phyloP scores from a whole-genome alignment of 2,797 vertebrate species.

The Heterohyrax brucei region DNA sequence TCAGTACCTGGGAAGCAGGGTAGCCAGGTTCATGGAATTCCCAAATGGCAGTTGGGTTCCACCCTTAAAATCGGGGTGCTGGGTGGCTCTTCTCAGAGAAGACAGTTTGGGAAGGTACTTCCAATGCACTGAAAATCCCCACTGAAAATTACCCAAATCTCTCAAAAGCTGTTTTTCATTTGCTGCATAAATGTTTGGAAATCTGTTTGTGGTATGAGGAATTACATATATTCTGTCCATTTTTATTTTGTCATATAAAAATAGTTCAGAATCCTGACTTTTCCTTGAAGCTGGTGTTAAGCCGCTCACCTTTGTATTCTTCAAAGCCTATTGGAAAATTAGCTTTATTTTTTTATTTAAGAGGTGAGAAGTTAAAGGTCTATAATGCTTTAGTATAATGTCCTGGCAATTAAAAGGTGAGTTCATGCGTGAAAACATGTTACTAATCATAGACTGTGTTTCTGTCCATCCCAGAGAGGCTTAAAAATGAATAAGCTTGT shows the following conservation, averaged over 20 bases:
- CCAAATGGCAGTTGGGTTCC: background rate
- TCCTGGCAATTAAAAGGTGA: constrained; percentile 62
- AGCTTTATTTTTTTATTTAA: background rate
- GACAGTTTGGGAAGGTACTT: background rate
- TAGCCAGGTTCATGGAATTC: background rate
- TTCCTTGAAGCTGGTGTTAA: constrained; percentile 4
- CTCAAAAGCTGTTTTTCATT: background rate
- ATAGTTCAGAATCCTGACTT: background rate
- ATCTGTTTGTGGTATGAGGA: constrained; percentile 23
- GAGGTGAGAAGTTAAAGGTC: constrained; percentile 47
- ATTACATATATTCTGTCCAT: constrained; percentile 32
- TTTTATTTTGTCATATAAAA: constrained; percentile 56
- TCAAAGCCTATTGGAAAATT: constrained; percentile 13
- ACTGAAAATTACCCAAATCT: background rate
- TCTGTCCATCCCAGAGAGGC: background rate
- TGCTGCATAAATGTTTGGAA: constrained; percentile 17
- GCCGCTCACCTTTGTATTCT: background rate
- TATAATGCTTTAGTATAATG: background rate
- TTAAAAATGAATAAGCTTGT: constrained; percentile 77
- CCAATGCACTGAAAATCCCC: background rate
- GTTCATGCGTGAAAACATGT: constrained; percentile 8
- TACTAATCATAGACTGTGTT: constrained; percentile 37
- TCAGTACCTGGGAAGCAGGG: background rate
- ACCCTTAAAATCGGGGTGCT: background rate
- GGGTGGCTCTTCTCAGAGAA: background rate